These are phyloP conservation scores for Lasioglossum villosulum DNA, from an alignment of 2,888 invertebrate species.

Conservation along the genomic window DNA sequence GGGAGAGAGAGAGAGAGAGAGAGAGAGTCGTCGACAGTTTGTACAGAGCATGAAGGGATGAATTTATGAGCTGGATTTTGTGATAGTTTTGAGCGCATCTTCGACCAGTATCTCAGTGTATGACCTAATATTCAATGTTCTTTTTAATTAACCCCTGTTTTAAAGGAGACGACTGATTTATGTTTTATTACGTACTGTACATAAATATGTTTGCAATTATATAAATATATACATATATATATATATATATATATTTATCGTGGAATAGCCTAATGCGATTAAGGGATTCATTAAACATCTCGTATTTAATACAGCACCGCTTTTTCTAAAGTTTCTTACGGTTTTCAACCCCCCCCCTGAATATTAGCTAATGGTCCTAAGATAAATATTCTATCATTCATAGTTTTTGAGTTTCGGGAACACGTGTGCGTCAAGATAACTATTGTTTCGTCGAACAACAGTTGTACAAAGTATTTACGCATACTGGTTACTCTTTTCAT, in stretches of 20 bases:
- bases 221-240: neutral
- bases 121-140: conserved; percentile 24
- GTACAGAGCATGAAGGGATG: conserved; percentile 19
- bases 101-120: conserved; percentile 15
- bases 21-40: conserved; percentile 1
- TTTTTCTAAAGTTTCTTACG: conserved; percentile 11
- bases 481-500: neutral
- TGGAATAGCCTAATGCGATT: conserved; percentile 23
- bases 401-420: neutral
- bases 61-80: conserved; percentile 17
- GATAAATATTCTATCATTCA: neutral
- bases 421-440: neutral
- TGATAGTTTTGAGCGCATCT: conserved; percentile 15
- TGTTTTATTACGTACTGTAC: conserved; percentile 24
- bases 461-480: neutral
- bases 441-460: neutral
- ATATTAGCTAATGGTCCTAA: neutral
- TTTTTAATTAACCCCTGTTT: conserved; percentile 29
- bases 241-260: conserved; percentile 21
- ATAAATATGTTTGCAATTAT: conserved; percentile 20
- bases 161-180: conserved; percentile 43
- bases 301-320: conserved; percentile 2
- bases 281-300: conserved; percentile 6
- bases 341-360: neutral
- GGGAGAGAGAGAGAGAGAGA: neutral